Conservation (phyloP, 1,140 invertebrate genomes). For the Drosophila setifemur region DNA sequence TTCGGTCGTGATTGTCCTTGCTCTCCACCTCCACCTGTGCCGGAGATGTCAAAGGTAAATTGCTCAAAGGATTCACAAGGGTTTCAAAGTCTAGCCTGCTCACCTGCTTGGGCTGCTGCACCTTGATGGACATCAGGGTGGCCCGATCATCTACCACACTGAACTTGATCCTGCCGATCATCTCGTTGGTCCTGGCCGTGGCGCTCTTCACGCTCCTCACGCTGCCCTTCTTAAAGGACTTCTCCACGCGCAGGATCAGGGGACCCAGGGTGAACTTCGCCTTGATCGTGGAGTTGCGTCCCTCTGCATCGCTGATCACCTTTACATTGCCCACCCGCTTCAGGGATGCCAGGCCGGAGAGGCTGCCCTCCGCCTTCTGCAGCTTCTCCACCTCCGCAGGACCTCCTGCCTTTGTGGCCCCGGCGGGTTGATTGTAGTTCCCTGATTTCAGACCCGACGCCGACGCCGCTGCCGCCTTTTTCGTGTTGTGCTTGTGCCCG, state of each 20-base stretch:
- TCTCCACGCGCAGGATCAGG: conserved; percentile 90
- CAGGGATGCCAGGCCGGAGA: conserved; percentile 90
- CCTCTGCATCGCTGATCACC: conserved; percentile 89
- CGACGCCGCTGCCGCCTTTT: too few species aligned
- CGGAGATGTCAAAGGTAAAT: conserved; percentile 39
- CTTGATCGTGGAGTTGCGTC: conserved; percentile 88
- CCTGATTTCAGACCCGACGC: conserved; percentile 55
- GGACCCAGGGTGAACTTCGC: conserved; percentile 91
- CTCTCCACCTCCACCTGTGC: conserved; percentile 90
- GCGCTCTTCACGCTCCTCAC: conserved; percentile 90
- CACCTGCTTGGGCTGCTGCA: conserved; percentile 93
- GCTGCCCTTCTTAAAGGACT: conserved; percentile 89
- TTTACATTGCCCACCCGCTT: conserved; percentile 90
- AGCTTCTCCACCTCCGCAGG: conserved; percentile 67
- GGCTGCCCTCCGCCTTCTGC: conserved; percentile 88
- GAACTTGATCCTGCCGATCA: conserved; percentile 90
- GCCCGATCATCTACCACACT: conserved; percentile 90
- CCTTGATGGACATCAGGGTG: conserved; percentile 90
- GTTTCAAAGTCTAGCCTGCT: too few species aligned
- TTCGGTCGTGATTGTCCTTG: conserved; percentile 90
- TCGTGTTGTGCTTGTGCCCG: conserved; percentile 55
- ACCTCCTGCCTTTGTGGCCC: conserved; percentile 67
- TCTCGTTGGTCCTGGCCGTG: conserved; percentile 92
- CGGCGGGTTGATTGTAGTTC: conserved; percentile 70
- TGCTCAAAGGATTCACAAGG: conserved; percentile 45